A percentile compares a stretch with the other conserved stretches of the same genome.
Evolutionary conservation across 2,113 vertebrate species (phyloP).

Genomic region (Eupsittula cactorum): DNA sequence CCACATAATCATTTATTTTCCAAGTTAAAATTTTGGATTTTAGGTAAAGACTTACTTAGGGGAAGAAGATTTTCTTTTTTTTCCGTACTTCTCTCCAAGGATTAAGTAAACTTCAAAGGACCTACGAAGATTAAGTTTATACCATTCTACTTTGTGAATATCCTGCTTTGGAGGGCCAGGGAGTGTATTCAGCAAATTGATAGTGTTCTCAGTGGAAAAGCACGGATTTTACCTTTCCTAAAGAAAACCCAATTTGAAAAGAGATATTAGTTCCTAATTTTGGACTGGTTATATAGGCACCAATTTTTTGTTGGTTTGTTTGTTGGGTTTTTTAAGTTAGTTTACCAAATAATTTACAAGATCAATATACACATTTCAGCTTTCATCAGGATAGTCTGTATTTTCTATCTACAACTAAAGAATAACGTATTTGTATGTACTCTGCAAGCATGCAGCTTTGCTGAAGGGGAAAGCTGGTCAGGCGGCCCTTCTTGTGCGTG

Average conservation of each 20-base stretch:
- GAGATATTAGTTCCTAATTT: neutral
- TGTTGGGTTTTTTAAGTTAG: neutral
- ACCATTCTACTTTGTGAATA: neutral
- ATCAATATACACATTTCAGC: neutral
- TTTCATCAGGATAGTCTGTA: neutral
- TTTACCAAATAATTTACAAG: neutral
- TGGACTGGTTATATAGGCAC: neutral
- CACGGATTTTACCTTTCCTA: neutral
- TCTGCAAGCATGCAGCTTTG: neutral
- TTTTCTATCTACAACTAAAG: neutral
- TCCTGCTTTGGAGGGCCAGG: neutral
- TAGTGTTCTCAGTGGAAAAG: neutral
- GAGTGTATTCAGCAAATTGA: neutral
- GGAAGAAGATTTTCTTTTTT: neutral
- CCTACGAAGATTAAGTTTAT: neutral
- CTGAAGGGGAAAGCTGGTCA: neutral
- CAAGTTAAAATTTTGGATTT: neutral
- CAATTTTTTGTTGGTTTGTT: neutral
- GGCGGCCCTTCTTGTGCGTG: neutral
- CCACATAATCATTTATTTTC: neutral
- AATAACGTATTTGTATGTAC: neutral
- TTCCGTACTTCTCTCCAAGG: neutral
- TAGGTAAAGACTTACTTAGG: neutral
- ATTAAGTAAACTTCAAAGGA: neutral
- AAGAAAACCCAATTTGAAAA: neutral